A percentile compares a stretch with the other conserved stretches of the same genome.
phyloP scores from a whole-genome alignment of 2,888 invertebrate genomes.

The Melanophora roralis region DNA sequence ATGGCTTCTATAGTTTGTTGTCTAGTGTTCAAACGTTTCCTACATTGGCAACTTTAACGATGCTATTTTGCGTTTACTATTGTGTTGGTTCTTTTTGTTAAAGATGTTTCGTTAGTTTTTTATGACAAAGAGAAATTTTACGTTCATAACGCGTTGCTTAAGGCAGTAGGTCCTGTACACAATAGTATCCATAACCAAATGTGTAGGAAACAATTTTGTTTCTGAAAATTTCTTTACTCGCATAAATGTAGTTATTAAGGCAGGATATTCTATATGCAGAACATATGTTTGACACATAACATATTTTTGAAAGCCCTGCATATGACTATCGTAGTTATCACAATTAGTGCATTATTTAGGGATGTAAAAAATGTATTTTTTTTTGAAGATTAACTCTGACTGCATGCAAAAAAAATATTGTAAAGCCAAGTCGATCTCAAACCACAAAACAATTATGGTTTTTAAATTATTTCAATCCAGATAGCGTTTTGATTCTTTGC shows the following conservation, averaged over 20 bases:
- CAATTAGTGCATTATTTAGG: too few species aligned
- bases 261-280: not conserved
- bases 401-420: too few species aligned
- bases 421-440: too few species aligned
- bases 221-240: not conserved
- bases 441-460: too few species aligned
- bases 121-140: conserved; percentile 16
- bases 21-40: not conserved
- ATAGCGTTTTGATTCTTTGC: too few species aligned
- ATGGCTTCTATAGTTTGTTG: not conserved
- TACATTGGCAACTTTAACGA: not conserved
- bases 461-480: too few species aligned
- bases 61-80: not conserved
- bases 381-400: too few species aligned
- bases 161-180: conserved; percentile 64
- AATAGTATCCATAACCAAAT: conserved; percentile 74
- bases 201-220: conserved; percentile 40
- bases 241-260: not conserved
- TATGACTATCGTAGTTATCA: too few species aligned
- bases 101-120: not conserved
- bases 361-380: too few species aligned
- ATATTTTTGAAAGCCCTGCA: too few species aligned
- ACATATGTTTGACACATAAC: too few species aligned
- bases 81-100: not conserved
- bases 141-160: conserved; percentile 1